These are phyloP conservation scores for Uria lomvia DNA, from an alignment of 2,113 vertebrate genomes.

Conservation along the genomic window DNA sequence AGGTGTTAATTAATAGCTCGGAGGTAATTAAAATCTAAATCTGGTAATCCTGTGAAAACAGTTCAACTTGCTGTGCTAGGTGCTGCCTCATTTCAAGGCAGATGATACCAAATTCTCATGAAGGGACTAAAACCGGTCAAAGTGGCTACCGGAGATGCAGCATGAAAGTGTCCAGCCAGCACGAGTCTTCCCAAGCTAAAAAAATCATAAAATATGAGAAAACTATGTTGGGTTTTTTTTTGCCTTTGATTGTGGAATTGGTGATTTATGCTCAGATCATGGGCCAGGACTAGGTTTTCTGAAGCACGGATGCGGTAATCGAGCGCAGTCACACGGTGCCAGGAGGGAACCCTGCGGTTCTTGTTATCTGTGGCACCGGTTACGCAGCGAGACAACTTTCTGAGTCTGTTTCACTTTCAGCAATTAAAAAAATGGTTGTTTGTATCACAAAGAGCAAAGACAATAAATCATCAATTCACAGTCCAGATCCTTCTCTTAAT, in stretches of 20 bases:
- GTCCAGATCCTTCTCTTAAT: background rate
- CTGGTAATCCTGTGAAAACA: background rate
- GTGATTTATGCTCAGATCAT: background rate
- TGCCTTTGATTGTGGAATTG: background rate
- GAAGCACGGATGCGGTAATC: background rate
- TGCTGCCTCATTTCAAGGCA: background rate
- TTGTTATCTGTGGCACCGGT: background rate
- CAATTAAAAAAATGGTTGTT: background rate
- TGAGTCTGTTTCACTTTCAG: background rate
- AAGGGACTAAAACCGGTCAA: background rate
- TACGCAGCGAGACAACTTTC: background rate
- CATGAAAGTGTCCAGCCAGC: background rate
- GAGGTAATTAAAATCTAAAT: background rate
- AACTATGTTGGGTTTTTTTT: background rate
- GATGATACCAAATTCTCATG: background rate
- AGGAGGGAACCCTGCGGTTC: background rate
- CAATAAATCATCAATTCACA: background rate
- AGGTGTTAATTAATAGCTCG: background rate
- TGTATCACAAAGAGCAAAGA: background rate
- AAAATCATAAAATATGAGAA: background rate
- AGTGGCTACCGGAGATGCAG: background rate
- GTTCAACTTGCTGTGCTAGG: background rate
- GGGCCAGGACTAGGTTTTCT: background rate
- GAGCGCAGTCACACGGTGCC: accelerated
- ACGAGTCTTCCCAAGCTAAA: background rate